Conservation (phyloP, 2,888 invertebrate genomes). For the Zele albiditarsus region DNA sequence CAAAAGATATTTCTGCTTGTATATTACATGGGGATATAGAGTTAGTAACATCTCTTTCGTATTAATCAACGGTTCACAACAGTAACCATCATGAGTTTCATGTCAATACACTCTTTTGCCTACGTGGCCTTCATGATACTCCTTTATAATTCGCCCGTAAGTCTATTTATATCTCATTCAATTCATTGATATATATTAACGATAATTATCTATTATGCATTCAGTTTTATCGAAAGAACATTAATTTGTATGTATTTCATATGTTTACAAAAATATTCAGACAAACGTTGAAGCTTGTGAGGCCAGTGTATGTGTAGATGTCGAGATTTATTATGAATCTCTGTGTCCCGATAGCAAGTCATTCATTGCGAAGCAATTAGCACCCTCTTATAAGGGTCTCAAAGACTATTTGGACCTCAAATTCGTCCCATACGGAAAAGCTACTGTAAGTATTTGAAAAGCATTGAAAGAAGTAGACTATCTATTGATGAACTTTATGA, state of each 20-base stretch:
- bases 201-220: neutral
- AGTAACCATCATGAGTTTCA: slow-evolving; percentile 3
- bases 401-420: slow-evolving; percentile 68
- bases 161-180: neutral
- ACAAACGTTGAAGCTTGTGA: neutral
- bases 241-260: neutral
- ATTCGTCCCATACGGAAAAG: slow-evolving; percentile 75
- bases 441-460: slow-evolving; percentile 66
- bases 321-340: slow-evolving; percentile 76
- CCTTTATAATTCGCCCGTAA: neutral
- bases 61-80: slow-evolving; percentile 12
- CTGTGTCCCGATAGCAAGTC: slow-evolving; percentile 75
- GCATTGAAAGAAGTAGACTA: neutral
- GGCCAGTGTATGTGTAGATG: slow-evolving; percentile 48
- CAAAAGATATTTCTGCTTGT: neutral
- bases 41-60: neutral
- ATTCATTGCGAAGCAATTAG: slow-evolving; percentile 73
- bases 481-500: neutral
- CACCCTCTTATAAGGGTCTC: slow-evolving; percentile 69
- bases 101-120: neutral
- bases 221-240: neutral
- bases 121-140: neutral
- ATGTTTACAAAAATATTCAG: neutral
- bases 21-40: slow-evolving; percentile 7
- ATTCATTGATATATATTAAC: neutral